Base-by-base conservation (phyloP, 2,888 invertebrate genomes). In the Trachelus troglodyta region DNA sequence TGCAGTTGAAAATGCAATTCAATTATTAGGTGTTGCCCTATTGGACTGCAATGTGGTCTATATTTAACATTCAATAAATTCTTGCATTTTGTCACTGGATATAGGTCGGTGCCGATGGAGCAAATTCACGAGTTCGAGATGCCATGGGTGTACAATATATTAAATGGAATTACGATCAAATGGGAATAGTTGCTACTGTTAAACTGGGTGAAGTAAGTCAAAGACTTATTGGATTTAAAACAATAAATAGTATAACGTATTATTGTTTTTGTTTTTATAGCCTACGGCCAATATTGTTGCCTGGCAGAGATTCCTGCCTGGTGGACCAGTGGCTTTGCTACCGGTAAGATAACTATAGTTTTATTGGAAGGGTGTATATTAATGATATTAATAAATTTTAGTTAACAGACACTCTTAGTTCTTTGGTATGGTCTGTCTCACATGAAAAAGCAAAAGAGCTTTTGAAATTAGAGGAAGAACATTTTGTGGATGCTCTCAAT, bases 241-340 rank as follows among this genome's bases (percentile, higher is more conserved):
- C 23, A 56, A 56, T 23, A 56, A 56, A 56, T 23, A 23, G 23
- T 2, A 56, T 23, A 56, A 56, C 6, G 6, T 23, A 56, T 56
- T 56, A 9, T 56, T 56, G 23, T 56, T 56, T 56, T 56, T 23
- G 9, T 56, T 56, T 23, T 9, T 91, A 83, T 91, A 96, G 95
- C 93, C 94, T 74, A 93, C 93, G 23, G 95, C 95, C 77, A 99
- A 99, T 92, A 94, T 94, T 37, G 96, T 97, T 3, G 99, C 99
- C 0, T 99, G 99, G 99, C 99, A 99, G 91, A 94, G 98, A 82
- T 99, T 99, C 92, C 92, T 98, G 81, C 97, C 98, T 0, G 95
- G 94, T 3, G 99, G 99, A 0, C 98, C 99, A 0, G 94, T 99
- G 34, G 99, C 99, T 4, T 90, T 99, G 34, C 92, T 99, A 76